Percentiles rank a stretch among this genome's conserved stretches.
These are phyloP conservation scores for Plectropomus leopardus DNA, from an alignment of 2,113 vertebrate genomes.

Conservation along the genomic window DNA sequence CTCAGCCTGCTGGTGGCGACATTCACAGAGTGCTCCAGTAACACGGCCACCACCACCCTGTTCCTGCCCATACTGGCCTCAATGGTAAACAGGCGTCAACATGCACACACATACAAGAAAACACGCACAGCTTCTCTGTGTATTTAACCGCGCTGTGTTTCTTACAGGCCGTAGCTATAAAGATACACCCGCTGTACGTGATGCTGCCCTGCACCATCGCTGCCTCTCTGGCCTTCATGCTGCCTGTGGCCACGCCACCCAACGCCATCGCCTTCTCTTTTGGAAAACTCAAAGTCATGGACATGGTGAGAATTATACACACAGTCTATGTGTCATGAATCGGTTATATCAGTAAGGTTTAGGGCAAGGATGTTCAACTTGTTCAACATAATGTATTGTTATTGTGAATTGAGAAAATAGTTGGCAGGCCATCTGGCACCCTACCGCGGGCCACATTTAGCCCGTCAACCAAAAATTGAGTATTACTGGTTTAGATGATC, in stretches of 20 bases:
- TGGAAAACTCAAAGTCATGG: slow-evolving; percentile 89
- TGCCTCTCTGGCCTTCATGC: slow-evolving; percentile 94
- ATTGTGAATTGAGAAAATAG: no score
- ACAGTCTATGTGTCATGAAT: not conserved
- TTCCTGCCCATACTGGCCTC: slow-evolving; percentile 94
- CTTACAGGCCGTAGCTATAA: slow-evolving; percentile 87
- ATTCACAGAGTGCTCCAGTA: slow-evolving; percentile 95
- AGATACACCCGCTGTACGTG: slow-evolving; percentile 91
- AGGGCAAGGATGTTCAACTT: no score
- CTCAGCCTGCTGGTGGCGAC: slow-evolving; percentile 87
- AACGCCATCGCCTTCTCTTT: slow-evolving; percentile 96
- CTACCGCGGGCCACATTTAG: no score
- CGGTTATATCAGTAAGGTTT: not conserved
- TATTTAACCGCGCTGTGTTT: slow-evolving; percentile 15
- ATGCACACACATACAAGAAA: not conserved
- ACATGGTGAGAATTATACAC: slow-evolving; percentile 89
- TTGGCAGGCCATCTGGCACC: no score
- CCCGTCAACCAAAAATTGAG: no score
- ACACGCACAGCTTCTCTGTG: not conserved
- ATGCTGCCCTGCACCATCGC: slow-evolving; percentile 94
- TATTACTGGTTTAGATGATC: no score
- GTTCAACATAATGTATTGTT: not conserved
- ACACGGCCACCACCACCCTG: slow-evolving; percentile 93
- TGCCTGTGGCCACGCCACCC: slow-evolving; percentile 94
- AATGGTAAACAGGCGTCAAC: slow-evolving; percentile 86